These are phyloP conservation scores for Dicyrtomina minuta DNA, from an alignment of 2,888 invertebrate species.

Conservation along the genomic window DNA sequence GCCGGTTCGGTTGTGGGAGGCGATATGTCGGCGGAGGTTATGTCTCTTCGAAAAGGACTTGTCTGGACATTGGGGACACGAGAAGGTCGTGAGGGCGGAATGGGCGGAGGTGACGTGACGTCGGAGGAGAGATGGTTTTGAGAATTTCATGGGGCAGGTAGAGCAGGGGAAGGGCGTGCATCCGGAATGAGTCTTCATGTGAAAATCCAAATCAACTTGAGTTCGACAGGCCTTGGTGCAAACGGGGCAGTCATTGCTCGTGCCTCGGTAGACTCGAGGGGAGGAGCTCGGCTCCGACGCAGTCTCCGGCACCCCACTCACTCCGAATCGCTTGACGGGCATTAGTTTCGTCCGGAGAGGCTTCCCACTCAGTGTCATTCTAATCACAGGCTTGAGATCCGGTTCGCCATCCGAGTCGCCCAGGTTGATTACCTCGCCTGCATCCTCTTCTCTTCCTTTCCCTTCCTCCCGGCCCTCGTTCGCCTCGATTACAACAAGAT, in stretches of 20 bases:
- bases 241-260: neutral
- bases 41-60: neutral
- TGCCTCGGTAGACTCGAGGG: neutral
- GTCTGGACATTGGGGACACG: neutral
- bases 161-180: neutral
- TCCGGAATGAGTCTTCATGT: slow-evolving; percentile 1
- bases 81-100: neutral
- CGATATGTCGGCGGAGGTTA: neutral
- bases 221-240: neutral
- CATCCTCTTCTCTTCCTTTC: too few species aligned
- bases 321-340: neutral
- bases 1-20: too few species aligned
- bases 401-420: too few species aligned
- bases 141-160: neutral
- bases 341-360: too few species aligned
- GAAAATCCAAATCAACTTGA: neutral
- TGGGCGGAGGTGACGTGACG: neutral
- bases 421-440: too few species aligned
- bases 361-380: too few species aligned
- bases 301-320: neutral
- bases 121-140: neutral
- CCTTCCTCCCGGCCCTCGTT: too few species aligned
- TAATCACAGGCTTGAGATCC: too few species aligned
- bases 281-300: neutral
- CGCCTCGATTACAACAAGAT: too few species aligned